These are phyloP conservation scores for Porites cylindrica DNA, from an alignment of 92 coral and sea anemone genomes.

Conservation along the genomic window DNA sequence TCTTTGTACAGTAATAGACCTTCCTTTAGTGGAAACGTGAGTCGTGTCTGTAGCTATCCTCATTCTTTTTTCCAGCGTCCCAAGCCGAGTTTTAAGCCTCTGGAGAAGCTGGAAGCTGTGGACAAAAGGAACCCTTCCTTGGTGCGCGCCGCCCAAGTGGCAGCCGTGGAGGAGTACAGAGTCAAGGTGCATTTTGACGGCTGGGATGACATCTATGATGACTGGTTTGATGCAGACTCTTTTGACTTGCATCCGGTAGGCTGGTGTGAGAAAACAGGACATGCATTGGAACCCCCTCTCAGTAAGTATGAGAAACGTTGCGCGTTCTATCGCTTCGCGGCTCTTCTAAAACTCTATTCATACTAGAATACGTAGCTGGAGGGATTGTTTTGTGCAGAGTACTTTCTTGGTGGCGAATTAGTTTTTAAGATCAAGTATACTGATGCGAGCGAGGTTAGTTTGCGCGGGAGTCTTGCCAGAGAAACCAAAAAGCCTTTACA, in stretches of 20 bases:
- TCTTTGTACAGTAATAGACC: too few relatives aligned
- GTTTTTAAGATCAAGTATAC: too few relatives aligned
- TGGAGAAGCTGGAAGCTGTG: constrained; percentile 93
- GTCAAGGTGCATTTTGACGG: constrained; percentile 93
- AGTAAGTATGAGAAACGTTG: constrained; percentile 64
- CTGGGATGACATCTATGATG: constrained; percentile 98
- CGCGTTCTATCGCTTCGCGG: background rate
- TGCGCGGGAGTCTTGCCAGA: too few relatives aligned
- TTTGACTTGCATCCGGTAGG: constrained; percentile 91
- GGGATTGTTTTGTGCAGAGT: too few relatives aligned
- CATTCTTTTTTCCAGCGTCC: constrained; percentile 64
- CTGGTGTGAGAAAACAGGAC: constrained; percentile 92
- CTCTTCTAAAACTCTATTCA: background rate
- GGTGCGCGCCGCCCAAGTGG: constrained; percentile 89
- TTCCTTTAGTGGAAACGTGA: too few relatives aligned
- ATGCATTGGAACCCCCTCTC: constrained; percentile 97
- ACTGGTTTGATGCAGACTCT: constrained; percentile 97
- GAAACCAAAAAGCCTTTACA: too few relatives aligned
- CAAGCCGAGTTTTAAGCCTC: constrained; percentile 78
- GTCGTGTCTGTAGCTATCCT: too few relatives aligned
- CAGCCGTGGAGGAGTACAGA: constrained; percentile 79
- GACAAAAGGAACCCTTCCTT: constrained; percentile 95
- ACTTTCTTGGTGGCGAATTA: too few relatives aligned
- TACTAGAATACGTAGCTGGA: background rate
- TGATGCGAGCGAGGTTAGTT: too few relatives aligned